These are phyloP conservation scores for Delichon dasypus DNA, from an alignment of 2,797 vertebrate species.

Conservation along the genomic window DNA sequence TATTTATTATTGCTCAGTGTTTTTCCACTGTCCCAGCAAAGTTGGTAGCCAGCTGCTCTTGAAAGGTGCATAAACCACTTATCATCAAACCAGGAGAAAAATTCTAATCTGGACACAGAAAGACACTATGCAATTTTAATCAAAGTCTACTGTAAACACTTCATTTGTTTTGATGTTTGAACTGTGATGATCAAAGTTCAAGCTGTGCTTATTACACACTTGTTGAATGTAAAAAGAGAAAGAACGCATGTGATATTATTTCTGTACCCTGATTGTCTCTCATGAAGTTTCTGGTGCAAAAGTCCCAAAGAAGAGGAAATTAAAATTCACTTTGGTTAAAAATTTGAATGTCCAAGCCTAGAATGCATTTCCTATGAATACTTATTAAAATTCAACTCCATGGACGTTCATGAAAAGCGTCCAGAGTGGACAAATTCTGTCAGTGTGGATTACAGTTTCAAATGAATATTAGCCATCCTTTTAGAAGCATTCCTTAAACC, in stretches of 20 bases:
- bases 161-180: conserved; percentile 21
- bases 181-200: conserved; percentile 14
- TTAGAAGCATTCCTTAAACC: not conserved
- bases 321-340: not conserved
- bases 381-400: conserved; percentile 24
- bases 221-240: not conserved
- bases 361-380: not conserved
- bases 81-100: not conserved
- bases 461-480: conserved; percentile 14
- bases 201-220: not conserved
- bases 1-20: conserved; percentile 33
- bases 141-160: not conserved
- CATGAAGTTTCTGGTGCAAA: not conserved
- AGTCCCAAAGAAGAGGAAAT: not conserved
- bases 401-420: not conserved
- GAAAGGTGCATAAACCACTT: not conserved
- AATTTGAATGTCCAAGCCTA: not conserved
- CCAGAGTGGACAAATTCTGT: not conserved
- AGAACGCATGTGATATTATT: not conserved
- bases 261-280: not conserved
- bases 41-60: not conserved
- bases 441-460: conserved; percentile 12
- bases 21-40: conserved; percentile 29
- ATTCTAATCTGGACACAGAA: not conserved
- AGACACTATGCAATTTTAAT: not conserved